Evolutionary conservation across 2,113 vertebrate genomes (phyloP), one percentile per base, ranked within the genome.

Genomic region (Hydrolagus affinis): DNA sequence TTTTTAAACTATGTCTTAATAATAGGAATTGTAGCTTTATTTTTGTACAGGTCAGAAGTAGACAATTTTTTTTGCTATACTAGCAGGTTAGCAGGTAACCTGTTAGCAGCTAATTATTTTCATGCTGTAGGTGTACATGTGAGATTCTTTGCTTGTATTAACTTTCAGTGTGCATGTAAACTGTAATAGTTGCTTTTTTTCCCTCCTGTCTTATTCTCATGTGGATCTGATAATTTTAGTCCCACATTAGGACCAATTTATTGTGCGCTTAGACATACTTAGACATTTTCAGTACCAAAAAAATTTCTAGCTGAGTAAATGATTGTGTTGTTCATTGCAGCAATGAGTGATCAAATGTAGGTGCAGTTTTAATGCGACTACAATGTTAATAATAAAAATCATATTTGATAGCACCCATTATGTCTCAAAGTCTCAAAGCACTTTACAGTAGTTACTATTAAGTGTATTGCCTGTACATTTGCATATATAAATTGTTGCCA

Each of bases 231-330:
- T 75, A 44, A 44, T 75, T 75, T 30, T 75, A 56, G 73, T 75
- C 32, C 28, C 32, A 21, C 56, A 75, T 75, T 44, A 56, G 32
- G 32, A 56, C 15, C 17, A 75, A 75, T 32, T 75, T 75, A 56
- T 44, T 75, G 44, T 75, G 73, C 56, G 32, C 32, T 44, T 56
- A n/a, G 32, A 9, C 28, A 75, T 75, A 56, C n/a, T n/a, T n/a
- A n/a, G n/a, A n/a, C n/a, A n/a, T 72, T 75, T 75, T 75, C 44
- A 75, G 73, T 56, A 75, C 73, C 32, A 75, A 21, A 75, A 75
- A 75, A 75, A 9, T 75, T 56, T 75, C 21, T 9, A 57, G 73
- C 15, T 75, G 9, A 19, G 8, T 75, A 74, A 6, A 7, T 1
- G 15, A 15, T 74, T 21, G 32, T 75, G 17, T 28, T 10, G 25